These are phyloP conservation scores for Sander lucioperca DNA, from an alignment of 2,113 vertebrate species.

Conservation along the genomic window DNA sequence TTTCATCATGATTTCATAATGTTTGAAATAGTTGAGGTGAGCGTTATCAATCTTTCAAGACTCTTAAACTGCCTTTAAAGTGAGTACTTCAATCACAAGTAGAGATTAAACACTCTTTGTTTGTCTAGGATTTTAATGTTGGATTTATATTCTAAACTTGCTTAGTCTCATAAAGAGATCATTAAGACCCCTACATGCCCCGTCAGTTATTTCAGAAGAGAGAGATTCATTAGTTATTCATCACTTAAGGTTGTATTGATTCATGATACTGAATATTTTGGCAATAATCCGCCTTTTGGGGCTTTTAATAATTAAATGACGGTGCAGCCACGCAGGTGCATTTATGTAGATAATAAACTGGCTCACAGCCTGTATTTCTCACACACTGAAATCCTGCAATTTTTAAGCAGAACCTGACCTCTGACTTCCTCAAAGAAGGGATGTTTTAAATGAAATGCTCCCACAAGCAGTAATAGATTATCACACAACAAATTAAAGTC, in stretches of 20 bases:
- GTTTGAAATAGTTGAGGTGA: conserved; percentile 48
- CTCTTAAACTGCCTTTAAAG: conserved; percentile 17
- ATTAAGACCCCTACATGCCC: too few species aligned
- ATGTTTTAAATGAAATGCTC: neutral
- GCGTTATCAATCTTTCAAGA: conserved; percentile 28
- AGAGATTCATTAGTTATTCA: neutral
- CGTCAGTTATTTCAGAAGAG: neutral
- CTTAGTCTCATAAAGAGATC: neutral
- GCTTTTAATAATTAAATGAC: neutral
- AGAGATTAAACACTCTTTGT: conserved; percentile 35
- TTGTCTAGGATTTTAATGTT: conserved; percentile 10
- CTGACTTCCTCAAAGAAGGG: neutral
- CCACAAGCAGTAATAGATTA: neutral
- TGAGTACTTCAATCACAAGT: conserved; percentile 16
- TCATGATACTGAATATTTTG: neutral
- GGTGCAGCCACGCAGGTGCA: neutral
- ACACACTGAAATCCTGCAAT: neutral
- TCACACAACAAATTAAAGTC: conserved; percentile 10
- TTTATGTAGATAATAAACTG: conserved; percentile 22
- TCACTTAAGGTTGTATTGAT: conserved; percentile 3
- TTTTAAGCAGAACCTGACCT: conserved; percentile 9
- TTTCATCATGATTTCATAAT: conserved; percentile 62
- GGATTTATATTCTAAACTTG: conserved; percentile 31
- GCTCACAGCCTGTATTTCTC: neutral
- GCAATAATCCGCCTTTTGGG: neutral